Evolutionary conservation across 1,140 invertebrate genomes (phyloP).

Genomic region (Amphibalanus amphitrite): DNA sequence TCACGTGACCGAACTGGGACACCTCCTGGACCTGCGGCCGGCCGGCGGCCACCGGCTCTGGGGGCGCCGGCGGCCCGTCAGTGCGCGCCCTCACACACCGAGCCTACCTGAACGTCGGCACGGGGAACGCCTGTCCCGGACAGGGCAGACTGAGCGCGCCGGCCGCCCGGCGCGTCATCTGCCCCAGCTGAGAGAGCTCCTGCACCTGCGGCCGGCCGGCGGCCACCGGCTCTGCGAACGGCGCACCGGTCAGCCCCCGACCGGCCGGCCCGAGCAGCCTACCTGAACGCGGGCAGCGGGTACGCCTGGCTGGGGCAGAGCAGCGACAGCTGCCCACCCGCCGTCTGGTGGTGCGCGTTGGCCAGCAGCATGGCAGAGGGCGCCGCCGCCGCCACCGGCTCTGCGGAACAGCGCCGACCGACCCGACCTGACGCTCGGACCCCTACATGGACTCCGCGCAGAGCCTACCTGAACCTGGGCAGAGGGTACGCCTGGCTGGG

Average conservation of each 20-base stretch:
- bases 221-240: slow-evolving; percentile 11
- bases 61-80: no score
- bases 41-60: no score
- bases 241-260: no score
- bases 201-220: slow-evolving; percentile 9
- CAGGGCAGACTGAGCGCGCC: slow-evolving; percentile 11
- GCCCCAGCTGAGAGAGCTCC: slow-evolving; percentile 10
- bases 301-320: no score
- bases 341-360: not conserved
- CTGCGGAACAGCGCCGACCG: slow-evolving; percentile 47
- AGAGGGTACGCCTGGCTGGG: no score
- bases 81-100: no score
- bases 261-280: no score
- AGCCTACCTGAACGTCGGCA: slow-evolving; percentile 16
- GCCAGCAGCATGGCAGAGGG: slow-evolving; percentile 42
- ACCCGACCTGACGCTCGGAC: slow-evolving; percentile 38
- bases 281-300: not conserved
- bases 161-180: not conserved
- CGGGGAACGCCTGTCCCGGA: slow-evolving; percentile 14
- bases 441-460: slow-evolving; percentile 31
- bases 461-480: slow-evolving; percentile 37
- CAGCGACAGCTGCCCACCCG: not conserved
- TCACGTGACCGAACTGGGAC: slow-evolving; percentile 8
- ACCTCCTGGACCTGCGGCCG: no score
- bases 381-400: slow-evolving; percentile 56